Conservation (phyloP, 2,888 invertebrate genomes). For the Lithophane leautieri region DNA sequence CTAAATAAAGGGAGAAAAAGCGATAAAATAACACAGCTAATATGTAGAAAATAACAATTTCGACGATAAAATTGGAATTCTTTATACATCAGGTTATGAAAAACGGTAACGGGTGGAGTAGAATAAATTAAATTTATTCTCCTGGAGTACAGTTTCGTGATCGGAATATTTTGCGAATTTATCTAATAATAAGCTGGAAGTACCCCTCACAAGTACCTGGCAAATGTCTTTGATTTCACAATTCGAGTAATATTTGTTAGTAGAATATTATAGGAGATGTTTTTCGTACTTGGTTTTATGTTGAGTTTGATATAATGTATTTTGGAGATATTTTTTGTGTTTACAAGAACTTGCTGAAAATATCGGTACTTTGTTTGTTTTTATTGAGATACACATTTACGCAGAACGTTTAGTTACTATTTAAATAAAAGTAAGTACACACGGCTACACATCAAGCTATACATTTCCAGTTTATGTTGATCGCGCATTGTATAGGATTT, state of each 20-base stretch:
- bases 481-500: too few relatives aligned
- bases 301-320: neutral
- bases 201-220: slow-evolving; percentile 43
- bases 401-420: too few relatives aligned
- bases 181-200: slow-evolving; percentile 53
- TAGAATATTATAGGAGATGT: neutral
- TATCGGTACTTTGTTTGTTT: neutral
- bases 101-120: slow-evolving; percentile 63
- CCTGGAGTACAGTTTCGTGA: slow-evolving; percentile 58
- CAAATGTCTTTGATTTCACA: slow-evolving; percentile 56
- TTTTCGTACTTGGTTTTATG: neutral
- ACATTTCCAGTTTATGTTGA: too few relatives aligned
- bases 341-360: neutral
- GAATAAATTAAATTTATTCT: slow-evolving; percentile 68
- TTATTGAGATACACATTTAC: neutral
- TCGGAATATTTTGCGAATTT: slow-evolving; percentile 59
- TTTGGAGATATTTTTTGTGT: neutral
- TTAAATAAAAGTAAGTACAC: too few relatives aligned
- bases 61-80: slow-evolving; percentile 65
- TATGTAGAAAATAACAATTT: slow-evolving; percentile 62
- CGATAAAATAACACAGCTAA: slow-evolving; percentile 55
- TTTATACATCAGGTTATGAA: slow-evolving; percentile 64
- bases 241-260: slow-evolving; percentile 37
- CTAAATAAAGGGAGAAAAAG: slow-evolving; percentile 40
- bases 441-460: too few relatives aligned